These are phyloP conservation scores for Formicarius rufipectus DNA, from an alignment of 2,113 vertebrate genomes.

Conservation along the genomic window DNA sequence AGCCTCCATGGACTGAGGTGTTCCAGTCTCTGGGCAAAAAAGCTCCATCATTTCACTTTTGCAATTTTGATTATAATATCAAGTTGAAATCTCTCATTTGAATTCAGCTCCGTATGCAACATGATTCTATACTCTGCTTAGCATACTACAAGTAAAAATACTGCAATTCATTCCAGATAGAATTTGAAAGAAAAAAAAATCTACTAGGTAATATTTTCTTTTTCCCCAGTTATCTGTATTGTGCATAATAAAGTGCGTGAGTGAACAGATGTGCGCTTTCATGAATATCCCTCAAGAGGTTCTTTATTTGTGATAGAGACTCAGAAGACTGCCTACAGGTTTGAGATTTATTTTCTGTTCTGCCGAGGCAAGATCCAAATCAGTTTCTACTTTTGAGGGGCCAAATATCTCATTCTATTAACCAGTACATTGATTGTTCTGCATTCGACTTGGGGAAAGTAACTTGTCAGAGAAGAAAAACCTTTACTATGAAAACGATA, in stretches of 20 bases:
- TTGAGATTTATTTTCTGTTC: neutral
- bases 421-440: neutral
- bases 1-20: neutral
- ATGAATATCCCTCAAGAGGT: neutral
- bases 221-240: neutral
- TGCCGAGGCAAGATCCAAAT: neutral
- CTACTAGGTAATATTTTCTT: too few species aligned
- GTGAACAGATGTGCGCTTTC: neutral
- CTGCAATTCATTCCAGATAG: neutral
- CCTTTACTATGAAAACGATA: neutral
- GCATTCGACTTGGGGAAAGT: neutral
- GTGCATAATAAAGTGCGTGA: neutral
- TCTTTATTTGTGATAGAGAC: neutral
- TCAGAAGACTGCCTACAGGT: neutral
- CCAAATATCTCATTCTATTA: neutral
- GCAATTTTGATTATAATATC: neutral
- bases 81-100: neutral
- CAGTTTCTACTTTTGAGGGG: neutral
- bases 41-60: neutral
- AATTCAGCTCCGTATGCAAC: neutral
- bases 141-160: neutral
- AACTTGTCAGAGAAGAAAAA: neutral
- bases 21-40: neutral
- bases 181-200: neutral
- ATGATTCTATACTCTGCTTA: neutral